phyloP scores from a whole-genome alignment of 2,888 invertebrate genomes.

The Escarpia spicata region DNA sequence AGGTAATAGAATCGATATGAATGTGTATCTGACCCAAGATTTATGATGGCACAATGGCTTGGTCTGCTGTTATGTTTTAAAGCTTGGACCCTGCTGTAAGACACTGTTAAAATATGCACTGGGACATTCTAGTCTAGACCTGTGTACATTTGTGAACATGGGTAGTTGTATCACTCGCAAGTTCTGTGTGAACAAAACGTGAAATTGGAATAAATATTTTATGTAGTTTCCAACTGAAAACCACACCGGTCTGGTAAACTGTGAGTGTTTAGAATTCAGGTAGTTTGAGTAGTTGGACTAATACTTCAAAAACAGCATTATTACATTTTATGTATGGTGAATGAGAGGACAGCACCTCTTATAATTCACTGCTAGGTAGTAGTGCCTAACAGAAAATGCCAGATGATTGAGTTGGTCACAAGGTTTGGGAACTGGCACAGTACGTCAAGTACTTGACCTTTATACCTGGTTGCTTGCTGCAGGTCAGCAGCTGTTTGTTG shows the following conservation, averaged over 20 bases:
- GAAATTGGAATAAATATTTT: not conserved
- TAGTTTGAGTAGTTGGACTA: not conserved
- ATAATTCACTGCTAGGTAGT: not conserved
- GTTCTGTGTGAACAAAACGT: not conserved
- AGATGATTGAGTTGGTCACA: not conserved
- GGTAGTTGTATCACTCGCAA: not conserved
- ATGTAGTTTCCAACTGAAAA: not conserved
- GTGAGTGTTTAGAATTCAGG: not conserved
- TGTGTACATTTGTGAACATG: not conserved
- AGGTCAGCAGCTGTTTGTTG: not conserved
- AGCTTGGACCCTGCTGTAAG: not conserved
- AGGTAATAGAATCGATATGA: too few relatives aligned
- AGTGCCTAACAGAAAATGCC: not conserved
- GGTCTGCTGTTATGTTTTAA: not conserved
- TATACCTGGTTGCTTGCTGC: not conserved
- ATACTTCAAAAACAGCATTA: not conserved
- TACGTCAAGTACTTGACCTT: not conserved
- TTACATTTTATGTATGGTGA: not conserved
- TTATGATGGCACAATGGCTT: not conserved
- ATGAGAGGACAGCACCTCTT: not conserved
- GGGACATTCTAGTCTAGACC: not conserved
- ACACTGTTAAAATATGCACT: slow-evolving; percentile 10
- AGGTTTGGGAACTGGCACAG: not conserved
- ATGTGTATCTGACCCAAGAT: not conserved
- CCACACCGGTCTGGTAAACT: not conserved